Percentiles rank a stretch among this genome's conserved stretches.
phyloP scores from a whole-genome alignment of 1,140 invertebrate species.

The Patella vulgata region DNA sequence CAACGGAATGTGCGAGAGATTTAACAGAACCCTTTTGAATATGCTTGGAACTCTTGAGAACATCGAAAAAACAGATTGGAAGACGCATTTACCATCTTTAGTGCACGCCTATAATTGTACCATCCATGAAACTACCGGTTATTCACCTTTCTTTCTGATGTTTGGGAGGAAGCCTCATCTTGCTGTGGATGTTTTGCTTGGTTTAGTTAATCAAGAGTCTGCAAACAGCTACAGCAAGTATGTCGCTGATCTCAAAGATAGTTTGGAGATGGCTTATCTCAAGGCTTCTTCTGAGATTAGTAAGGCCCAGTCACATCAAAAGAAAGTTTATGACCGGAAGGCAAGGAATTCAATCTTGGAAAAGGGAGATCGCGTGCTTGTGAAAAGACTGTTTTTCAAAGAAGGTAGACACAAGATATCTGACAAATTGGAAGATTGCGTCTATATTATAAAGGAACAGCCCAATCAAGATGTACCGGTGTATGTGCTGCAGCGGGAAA shows the following conservation, averaged over 20 bases:
- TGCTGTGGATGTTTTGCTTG: slow-evolving; percentile 17
- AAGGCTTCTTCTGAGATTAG: not conserved
- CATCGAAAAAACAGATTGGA: slow-evolving; percentile 15
- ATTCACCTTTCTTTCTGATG: slow-evolving; percentile 10
- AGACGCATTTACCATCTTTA: slow-evolving; percentile 3
- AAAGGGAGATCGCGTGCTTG: slow-evolving; percentile 33
- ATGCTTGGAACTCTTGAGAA: slow-evolving; percentile 29
- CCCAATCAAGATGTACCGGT: slow-evolving; percentile 31
- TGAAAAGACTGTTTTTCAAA: slow-evolving; percentile 23
- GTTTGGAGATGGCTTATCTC: slow-evolving; percentile 16
- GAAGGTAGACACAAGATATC: slow-evolving; percentile 36
- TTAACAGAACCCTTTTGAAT: slow-evolving; percentile 23
- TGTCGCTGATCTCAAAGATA: slow-evolving; percentile 11
- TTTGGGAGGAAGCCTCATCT: slow-evolving; percentile 22
- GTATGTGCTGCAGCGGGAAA: slow-evolving; percentile 24
- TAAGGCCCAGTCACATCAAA: not conserved
- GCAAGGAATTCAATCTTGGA: slow-evolving; percentile 3
- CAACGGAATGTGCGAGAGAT: slow-evolving; percentile 14
- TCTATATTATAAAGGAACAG: slow-evolving; percentile 19
- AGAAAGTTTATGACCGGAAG: slow-evolving; percentile 6
- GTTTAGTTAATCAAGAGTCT: not conserved
- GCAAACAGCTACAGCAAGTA: not conserved
- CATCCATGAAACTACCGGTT: slow-evolving; percentile 13
- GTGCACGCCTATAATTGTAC: slow-evolving; percentile 27
- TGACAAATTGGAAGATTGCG: slow-evolving; percentile 21